These are phyloP conservation scores for Solenodon paradoxus DNA, from an alignment of 2,113 vertebrate species.

Conservation along the genomic window DNA sequence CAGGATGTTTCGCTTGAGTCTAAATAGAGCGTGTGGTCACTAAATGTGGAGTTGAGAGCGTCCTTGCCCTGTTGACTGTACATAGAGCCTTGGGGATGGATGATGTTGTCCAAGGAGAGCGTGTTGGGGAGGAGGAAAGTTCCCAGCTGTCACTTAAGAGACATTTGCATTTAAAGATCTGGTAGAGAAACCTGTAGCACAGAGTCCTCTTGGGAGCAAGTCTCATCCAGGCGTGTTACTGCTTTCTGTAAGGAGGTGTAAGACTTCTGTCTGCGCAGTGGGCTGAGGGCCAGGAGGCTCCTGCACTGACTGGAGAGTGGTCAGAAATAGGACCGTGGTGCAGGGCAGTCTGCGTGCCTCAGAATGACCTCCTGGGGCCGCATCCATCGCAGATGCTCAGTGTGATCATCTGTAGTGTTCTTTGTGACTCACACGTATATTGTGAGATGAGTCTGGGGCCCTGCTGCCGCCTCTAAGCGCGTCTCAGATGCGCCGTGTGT, in stretches of 20 bases:
- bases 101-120: background rate
- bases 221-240: no score
- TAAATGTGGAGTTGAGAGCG: background rate
- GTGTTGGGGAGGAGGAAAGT: background rate
- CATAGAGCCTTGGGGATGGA: background rate
- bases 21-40: background rate
- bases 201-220: no score
- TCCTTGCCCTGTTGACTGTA: background rate
- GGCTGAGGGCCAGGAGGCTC: no score
- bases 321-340: background rate
- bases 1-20: background rate
- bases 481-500: background rate
- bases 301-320: fast-evolving
- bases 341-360: background rate
- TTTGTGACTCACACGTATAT: background rate
- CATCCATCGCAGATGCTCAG: background rate
- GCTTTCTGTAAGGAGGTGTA: no score
- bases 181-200: background rate
- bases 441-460: no score
- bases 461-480: background rate
- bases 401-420: background rate
- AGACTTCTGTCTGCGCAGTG: background rate
- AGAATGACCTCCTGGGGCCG: background rate
- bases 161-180: background rate
- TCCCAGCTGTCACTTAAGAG: background rate